Percentiles rank a stretch among this genome's conserved stretches.
Conservation (phyloP, 2,797 vertebrate genomes). For the Nothura maculosa region DNA sequence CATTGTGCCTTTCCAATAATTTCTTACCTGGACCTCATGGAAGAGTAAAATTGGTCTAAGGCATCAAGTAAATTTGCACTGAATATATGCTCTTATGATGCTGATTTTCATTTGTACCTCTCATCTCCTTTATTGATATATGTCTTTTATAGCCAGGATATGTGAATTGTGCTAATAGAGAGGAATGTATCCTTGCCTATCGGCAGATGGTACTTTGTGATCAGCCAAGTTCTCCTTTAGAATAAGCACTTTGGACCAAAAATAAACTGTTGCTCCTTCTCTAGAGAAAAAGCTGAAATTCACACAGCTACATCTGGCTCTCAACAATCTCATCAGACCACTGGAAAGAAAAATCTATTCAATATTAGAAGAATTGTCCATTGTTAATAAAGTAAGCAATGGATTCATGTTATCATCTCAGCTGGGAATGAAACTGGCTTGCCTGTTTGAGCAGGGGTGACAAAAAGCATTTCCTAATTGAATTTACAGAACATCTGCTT, state of each 20-base stretch:
- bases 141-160: background rate
- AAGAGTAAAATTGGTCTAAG: background rate
- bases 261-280: background rate
- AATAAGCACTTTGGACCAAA: background rate
- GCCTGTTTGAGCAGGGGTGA: slow-evolving; percentile 46
- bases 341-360: slow-evolving; percentile 45
- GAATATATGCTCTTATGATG: background rate
- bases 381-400: slow-evolving; percentile 55
- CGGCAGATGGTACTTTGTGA: background rate
- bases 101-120: accelerated
- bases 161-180: background rate
- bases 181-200: background rate
- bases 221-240: background rate
- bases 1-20: background rate
- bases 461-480: slow-evolving; percentile 35
- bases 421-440: slow-evolving; percentile 39
- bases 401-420: slow-evolving; percentile 29
- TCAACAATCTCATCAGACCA: slow-evolving; percentile 30
- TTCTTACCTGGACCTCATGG: background rate
- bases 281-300: background rate
- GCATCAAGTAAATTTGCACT: background rate
- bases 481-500: slow-evolving; percentile 60
- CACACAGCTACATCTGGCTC: background rate
- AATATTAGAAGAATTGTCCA: slow-evolving; percentile 39
- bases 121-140: background rate